Percentiles rank a stretch among this genome's conserved stretches.
Evolutionary conservation across 2,888 invertebrate species (phyloP).

Genomic region (Eilema sororculum): DNA sequence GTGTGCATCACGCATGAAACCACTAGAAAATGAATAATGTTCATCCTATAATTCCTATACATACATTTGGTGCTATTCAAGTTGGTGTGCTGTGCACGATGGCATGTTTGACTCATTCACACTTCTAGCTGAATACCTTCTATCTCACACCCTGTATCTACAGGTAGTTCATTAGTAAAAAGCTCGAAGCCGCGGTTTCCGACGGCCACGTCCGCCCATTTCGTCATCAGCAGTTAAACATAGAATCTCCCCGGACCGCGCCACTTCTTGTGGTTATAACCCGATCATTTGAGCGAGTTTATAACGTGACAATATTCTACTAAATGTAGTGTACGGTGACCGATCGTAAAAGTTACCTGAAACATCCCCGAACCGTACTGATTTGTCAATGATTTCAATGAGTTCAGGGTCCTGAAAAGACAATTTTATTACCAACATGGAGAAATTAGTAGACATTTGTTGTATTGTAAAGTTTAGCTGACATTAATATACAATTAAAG

Average conservation of each 20-base stretch:
- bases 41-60: too few species aligned
- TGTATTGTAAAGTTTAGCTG: too few species aligned
- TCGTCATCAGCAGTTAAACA: constrained; percentile 53
- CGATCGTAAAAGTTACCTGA: background rate
- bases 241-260: constrained; percentile 29
- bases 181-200: constrained; percentile 41
- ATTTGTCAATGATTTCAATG: background rate
- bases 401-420: background rate
- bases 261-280: constrained; percentile 4
- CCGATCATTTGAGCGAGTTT: background rate
- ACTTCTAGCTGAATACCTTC: background rate
- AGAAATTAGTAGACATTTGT: background rate
- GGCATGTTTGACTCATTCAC: too few species aligned
- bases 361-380: background rate
- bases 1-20: too few species aligned
- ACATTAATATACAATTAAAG: too few species aligned
- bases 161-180: constrained; percentile 55
- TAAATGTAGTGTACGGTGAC: background rate
- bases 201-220: constrained; percentile 48
- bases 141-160: constrained; percentile 36
- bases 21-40: too few species aligned
- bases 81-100: too few species aligned
- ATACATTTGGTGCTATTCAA: too few species aligned
- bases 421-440: background rate
- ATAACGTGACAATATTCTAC: background rate